Evolutionary conservation across 2,113 vertebrate genomes (phyloP).

Genomic region (Brachirus orientalis): DNA sequence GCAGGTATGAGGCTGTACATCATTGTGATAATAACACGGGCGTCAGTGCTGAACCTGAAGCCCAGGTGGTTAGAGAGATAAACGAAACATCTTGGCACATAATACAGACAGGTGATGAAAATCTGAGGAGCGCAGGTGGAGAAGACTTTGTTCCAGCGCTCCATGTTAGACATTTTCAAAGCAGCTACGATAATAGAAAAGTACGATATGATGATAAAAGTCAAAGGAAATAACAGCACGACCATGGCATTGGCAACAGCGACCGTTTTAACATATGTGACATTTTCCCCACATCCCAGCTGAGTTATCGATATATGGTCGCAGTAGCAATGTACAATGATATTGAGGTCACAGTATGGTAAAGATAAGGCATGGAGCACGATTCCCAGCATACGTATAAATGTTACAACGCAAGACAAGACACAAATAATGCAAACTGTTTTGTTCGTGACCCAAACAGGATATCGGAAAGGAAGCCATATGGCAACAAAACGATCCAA

Average conservation of each 20-base stretch:
- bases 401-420: conserved; percentile 48
- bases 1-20: conserved; percentile 72
- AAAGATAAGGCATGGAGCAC: conserved; percentile 26
- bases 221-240: conserved; percentile 63
- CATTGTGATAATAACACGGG: conserved; percentile 55
- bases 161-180: conserved; percentile 52
- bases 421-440: conserved; percentile 41
- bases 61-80: conserved; percentile 49
- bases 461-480: conserved; percentile 65
- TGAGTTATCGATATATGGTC: conserved; percentile 51
- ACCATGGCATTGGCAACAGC: conserved; percentile 48
- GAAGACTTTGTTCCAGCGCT: conserved; percentile 49
- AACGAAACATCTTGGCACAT: conserved; percentile 68
- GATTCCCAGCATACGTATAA: conserved; percentile 44
- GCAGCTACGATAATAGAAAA: conserved; percentile 59
- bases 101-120: conserved; percentile 71
- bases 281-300: conserved; percentile 48
- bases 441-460: conserved; percentile 53
- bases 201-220: conserved; percentile 69
- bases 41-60: conserved; percentile 16
- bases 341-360: conserved; percentile 63
- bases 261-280: neutral
- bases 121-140: conserved; percentile 74
- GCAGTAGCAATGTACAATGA: conserved; percentile 71
- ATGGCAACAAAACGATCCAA: conserved; percentile 73